Evolutionary conservation across 1,140 invertebrate species (phyloP), one percentile per base, ranked within the genome.

Genomic region (Scaptodrosophila lebanonensis): DNA sequence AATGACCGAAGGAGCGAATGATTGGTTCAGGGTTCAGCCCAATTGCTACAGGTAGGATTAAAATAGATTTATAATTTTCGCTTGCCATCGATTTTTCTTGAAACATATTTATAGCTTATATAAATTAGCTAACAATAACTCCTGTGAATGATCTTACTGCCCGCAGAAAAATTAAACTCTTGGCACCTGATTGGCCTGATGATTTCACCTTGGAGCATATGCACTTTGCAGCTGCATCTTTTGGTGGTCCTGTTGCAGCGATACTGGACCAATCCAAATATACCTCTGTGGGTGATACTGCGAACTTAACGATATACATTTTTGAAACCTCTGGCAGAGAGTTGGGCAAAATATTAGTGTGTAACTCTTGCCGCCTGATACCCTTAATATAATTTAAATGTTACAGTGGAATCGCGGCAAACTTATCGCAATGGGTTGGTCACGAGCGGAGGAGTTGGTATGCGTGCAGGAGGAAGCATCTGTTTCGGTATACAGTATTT

Each of bases 391-490:
- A n/a, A n/a, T 50, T 57, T 56, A 33, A 18, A 20, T 36, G 57
- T 90, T 91, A 43, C 66, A 96, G 95, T 98, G 96, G 96, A 95
- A 92, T 77, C 94, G 92, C 87, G 95, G 95, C 9, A 91, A 91
- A 36, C 88, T 98, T n/a, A 88, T 98, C 16, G 89, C 92, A 61
- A 90, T 98, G 86, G 96, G 95, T 0, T 98, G 97, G 97, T 95
- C 96, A 1, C 91, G 93, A 76, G 91, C 91, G 43, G 96, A 98
- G 88, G 95, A 98, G 83, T 88, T 99, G 1, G 88, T 99, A 0
- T 98, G 95, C 85, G 89, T 98, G 7, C 95, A 97, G 88, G 95
- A 98, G 70, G 95, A 98, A 90, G 96, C 96, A 2, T 92, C 92
- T 84, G 93, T 98, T 36, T 89, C 95, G 7, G 90, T 96, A 6